Evolutionary conservation across 2,888 invertebrate genomes (phyloP).

Genomic region (Proisotoma minuta): DNA sequence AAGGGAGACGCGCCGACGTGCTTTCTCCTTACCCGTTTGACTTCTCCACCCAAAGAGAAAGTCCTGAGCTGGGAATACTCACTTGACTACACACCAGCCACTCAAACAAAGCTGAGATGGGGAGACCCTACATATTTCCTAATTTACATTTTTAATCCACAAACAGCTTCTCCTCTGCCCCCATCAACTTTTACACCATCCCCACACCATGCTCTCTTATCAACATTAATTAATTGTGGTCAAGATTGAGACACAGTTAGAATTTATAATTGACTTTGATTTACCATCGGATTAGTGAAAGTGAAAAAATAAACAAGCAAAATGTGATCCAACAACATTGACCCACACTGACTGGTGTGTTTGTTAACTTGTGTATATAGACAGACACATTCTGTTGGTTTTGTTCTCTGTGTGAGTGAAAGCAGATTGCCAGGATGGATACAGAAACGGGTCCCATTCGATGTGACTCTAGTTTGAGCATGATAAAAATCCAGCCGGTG

Average conservation of each 20-base stretch:
- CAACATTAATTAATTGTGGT: neutral
- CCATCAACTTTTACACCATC: neutral
- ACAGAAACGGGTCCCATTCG: conserved; percentile 40
- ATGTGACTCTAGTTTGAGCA: conserved; percentile 47
- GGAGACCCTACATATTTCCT: no score
- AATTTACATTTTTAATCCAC: no score
- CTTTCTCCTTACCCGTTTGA: neutral
- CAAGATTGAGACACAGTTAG: no score
- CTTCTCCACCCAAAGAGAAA: conserved; percentile 13
- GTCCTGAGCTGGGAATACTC: no score
- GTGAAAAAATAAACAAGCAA: no score
- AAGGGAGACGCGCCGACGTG: conserved; percentile 4
- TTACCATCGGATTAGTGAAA: no score
- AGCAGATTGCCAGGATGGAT: conserved; percentile 30
- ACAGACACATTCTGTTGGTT: neutral
- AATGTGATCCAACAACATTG: neutral
- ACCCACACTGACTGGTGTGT: neutral
- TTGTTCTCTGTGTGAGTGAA: neutral
- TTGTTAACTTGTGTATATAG: conserved; percentile 1
- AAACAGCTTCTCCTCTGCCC: neutral
- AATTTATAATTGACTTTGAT: no score
- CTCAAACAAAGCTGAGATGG: no score
- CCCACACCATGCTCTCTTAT: no score
- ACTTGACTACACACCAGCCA: no score
- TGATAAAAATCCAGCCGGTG: conserved; percentile 45